Conservation (phyloP, 2,797 vertebrate species). For the Squalus acanthias region DNA sequence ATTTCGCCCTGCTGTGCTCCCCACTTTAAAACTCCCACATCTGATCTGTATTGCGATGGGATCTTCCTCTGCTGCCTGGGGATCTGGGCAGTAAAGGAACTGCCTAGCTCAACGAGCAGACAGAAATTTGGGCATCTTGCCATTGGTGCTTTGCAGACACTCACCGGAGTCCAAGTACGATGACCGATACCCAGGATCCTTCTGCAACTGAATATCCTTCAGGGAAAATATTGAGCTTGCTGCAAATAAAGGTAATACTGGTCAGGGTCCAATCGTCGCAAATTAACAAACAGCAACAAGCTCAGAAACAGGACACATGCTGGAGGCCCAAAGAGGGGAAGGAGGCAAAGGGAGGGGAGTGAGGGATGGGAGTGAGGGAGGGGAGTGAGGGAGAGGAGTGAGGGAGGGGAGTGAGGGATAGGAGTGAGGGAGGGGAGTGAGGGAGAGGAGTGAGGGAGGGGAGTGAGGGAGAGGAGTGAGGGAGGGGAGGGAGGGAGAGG, state of each 20-base stretch:
- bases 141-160: not conserved
- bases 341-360: not conserved
- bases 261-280: not conserved
- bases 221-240: not conserved
- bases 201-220: conserved; percentile 2
- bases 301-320: not conserved
- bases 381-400: not conserved
- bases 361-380: not conserved
- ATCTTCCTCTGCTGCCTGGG: too few relatives aligned
- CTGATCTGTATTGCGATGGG: too few relatives aligned
- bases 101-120: too few relatives aligned
- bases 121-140: not conserved
- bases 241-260: not conserved
- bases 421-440: not conserved
- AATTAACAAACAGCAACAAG: not conserved
- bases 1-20: too few relatives aligned
- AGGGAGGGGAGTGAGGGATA: not conserved
- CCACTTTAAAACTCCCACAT: too few relatives aligned
- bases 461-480: too few relatives aligned
- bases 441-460: too few relatives aligned
- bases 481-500: not conserved
- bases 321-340: not conserved
- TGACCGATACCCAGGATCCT: not conserved
- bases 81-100: not conserved
- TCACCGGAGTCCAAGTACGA: not conserved